Percentiles rank a stretch among this genome's conserved stretches.
phyloP scores from a whole-genome alignment of 2,113 vertebrate species.

The Struthio camelus region DNA sequence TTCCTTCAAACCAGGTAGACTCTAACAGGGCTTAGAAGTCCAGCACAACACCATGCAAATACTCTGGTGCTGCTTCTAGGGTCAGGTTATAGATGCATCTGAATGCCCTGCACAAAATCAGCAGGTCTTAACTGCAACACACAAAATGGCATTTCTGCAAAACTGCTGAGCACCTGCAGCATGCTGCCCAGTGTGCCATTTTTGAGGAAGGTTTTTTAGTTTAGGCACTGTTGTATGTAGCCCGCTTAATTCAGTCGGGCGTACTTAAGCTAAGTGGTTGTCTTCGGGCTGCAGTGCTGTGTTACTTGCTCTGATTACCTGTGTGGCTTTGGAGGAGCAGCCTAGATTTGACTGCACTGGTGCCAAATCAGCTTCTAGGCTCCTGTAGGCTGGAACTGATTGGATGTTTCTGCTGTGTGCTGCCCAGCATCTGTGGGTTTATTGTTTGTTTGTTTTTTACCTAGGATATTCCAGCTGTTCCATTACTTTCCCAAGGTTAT shows the following conservation, averaged over 20 bases:
- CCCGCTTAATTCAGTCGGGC: background rate
- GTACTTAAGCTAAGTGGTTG: background rate
- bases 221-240: accelerated
- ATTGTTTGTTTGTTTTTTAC: background rate
- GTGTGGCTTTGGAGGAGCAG: background rate
- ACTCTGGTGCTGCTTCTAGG: background rate
- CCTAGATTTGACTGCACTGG: accelerated
- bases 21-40: background rate
- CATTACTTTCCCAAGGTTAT: background rate
- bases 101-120: background rate
- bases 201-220: accelerated
- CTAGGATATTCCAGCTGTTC: background rate
- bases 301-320: background rate
- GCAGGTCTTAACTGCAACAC: background rate
- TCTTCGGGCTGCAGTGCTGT: background rate
- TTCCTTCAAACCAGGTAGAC: background rate
- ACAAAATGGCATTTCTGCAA: background rate
- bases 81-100: background rate
- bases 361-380: background rate
- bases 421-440: background rate
- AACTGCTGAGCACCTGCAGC: background rate
- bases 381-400: background rate
- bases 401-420: background rate
- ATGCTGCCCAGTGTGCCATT: accelerated
- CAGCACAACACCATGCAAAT: accelerated